These are phyloP conservation scores for Matsumurasca onukii DNA, from an alignment of 1,140 invertebrate species.

Conservation along the genomic window DNA sequence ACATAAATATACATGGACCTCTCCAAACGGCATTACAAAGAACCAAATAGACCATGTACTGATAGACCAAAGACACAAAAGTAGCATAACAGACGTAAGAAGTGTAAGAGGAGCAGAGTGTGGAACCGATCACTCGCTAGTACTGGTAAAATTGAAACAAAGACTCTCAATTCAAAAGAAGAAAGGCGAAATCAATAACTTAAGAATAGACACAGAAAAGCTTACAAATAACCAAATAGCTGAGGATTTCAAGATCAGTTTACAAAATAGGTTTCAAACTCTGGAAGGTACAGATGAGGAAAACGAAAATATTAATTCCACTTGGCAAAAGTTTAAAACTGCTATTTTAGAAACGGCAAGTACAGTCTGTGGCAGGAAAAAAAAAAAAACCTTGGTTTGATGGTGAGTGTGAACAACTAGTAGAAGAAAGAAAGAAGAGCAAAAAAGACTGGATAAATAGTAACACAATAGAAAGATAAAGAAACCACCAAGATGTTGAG, in stretches of 20 bases:
- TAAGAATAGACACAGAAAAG: neutral
- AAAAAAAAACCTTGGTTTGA: constrained; percentile 36
- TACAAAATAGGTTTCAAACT: constrained; percentile 12
- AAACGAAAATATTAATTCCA: constrained; percentile 12
- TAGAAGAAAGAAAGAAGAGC: constrained; percentile 25
- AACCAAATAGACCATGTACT: constrained; percentile 39
- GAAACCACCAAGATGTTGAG: constrained; percentile 33
- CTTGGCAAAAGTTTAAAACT: constrained; percentile 22
- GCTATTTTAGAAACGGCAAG: neutral
- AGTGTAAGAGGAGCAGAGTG: constrained; percentile 33
- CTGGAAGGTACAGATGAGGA: neutral
- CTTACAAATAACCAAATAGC: neutral
- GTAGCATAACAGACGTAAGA: constrained; percentile 29
- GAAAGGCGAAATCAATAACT: neutral
- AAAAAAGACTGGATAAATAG: constrained; percentile 16
- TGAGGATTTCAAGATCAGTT: neutral
- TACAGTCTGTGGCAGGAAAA: constrained; percentile 16
- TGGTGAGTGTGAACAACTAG: constrained; percentile 28
- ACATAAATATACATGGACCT: constrained; percentile 36
- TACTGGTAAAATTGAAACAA: constrained; percentile 32
- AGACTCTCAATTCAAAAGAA: constrained; percentile 7
- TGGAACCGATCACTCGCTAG: constrained; percentile 35
- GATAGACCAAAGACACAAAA: constrained; percentile 29
- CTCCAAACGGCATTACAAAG: constrained; percentile 33
- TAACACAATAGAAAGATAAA: constrained; percentile 17